Percentiles rank a stretch among this genome's conserved stretches.
phyloP scores from a whole-genome alignment of 1,140 invertebrate genomes.

The Ceratina calcarata region DNA sequence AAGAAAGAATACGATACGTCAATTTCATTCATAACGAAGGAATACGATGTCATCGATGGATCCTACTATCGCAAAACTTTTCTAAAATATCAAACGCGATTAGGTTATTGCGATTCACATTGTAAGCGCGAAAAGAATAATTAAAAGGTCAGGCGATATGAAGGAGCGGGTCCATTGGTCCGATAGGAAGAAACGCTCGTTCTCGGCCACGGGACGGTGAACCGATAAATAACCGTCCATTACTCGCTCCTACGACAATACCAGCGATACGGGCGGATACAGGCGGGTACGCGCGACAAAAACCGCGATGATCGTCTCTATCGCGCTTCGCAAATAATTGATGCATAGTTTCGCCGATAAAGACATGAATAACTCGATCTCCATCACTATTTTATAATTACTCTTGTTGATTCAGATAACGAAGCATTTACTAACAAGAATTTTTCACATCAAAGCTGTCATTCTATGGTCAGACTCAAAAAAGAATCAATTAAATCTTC shows the following conservation, averaged over 20 bases:
- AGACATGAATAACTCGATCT: neutral
- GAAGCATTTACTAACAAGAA: too few species aligned
- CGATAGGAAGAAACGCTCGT: conserved; percentile 6
- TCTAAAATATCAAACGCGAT: neutral
- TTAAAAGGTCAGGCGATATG: neutral
- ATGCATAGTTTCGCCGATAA: neutral
- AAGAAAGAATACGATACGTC: too few species aligned
- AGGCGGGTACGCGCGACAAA: neutral
- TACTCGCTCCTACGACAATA: neutral
- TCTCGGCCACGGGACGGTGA: conserved; percentile 8
- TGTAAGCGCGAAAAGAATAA: neutral
- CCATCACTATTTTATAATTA: too few species aligned
- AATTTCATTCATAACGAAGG: too few species aligned
- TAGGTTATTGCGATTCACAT: neutral
- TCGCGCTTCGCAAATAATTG: neutral
- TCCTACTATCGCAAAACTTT: too few species aligned
- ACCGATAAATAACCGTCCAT: conserved; percentile 28
- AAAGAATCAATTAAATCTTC: too few species aligned
- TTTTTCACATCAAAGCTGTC: too few species aligned
- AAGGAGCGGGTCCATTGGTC: neutral
- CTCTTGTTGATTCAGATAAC: too few species aligned
- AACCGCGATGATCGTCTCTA: neutral
- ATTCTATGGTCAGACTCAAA: too few species aligned
- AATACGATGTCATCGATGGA: too few species aligned
- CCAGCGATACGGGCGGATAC: neutral